phyloP scores from a whole-genome alignment of 2,888 invertebrate species.

The Pachydiplax longipennis region DNA sequence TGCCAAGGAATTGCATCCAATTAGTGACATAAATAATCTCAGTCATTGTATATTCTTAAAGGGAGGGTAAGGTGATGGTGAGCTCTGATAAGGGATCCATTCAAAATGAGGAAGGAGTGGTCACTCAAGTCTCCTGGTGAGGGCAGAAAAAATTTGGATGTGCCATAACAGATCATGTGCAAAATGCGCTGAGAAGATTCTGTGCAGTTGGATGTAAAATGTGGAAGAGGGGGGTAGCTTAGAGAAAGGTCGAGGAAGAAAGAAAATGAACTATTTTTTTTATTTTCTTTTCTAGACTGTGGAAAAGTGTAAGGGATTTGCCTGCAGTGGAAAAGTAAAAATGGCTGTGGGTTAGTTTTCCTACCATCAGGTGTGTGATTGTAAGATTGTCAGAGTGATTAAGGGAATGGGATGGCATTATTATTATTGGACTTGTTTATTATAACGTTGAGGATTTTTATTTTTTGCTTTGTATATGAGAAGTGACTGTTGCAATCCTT shows the following conservation, averaged over 20 bases:
- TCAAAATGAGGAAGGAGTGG: neutral
- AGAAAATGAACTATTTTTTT: constrained; percentile 43
- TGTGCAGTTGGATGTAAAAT: neutral
- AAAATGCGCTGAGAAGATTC: constrained; percentile 4
- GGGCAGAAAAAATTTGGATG: neutral
- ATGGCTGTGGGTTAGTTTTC: constrained; percentile 12
- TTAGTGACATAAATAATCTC: neutral
- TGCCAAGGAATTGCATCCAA: constrained; percentile 1
- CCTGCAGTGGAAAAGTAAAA: neutral
- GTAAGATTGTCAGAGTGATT: neutral
- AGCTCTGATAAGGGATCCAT: neutral
- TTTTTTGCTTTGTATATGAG: constrained; percentile 35
- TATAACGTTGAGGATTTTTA: constrained; percentile 39
- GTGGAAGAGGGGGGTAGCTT: neutral
- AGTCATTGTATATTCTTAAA: neutral
- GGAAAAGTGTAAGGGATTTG: constrained; percentile 1
- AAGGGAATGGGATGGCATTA: constrained; percentile 25
- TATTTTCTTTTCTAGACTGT: constrained; percentile 41
- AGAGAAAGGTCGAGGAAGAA: neutral
- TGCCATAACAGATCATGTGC: constrained; percentile 25
- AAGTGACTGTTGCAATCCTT: constrained; percentile 37
- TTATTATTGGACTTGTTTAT: constrained; percentile 41
- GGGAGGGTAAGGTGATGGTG: neutral
- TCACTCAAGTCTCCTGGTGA: neutral
- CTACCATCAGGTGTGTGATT: constrained; percentile 32